These are phyloP conservation scores for Acrossocheilus fasciatus DNA, from an alignment of 2,797 vertebrate species.

Conservation along the genomic window DNA sequence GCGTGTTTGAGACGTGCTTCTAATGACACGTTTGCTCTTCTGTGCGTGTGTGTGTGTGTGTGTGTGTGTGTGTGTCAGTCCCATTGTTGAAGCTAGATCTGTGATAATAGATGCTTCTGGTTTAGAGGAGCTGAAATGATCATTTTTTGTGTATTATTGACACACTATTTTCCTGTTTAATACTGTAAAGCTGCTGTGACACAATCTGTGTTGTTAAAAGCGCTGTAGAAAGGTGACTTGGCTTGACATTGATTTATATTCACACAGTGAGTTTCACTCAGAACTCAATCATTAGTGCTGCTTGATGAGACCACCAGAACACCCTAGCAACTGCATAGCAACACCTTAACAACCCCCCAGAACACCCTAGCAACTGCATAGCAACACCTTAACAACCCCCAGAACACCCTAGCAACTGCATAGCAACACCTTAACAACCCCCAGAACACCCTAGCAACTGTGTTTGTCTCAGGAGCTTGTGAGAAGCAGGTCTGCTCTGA, in stretches of 20 bases:
- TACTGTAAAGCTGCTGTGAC: too few species aligned
- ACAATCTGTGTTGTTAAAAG: too few species aligned
- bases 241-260: background rate
- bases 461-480: background rate
- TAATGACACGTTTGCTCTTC: background rate
- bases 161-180: background rate
- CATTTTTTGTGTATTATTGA: background rate
- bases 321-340: background rate
- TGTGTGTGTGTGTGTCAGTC: background rate
- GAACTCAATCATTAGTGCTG: background rate
- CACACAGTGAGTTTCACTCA: background rate
- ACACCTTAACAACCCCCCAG: too few species aligned
- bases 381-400: too few species aligned
- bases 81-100: background rate
- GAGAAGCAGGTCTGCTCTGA: conserved; percentile 1
- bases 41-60: background rate
- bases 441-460: background rate
- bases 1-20: background rate
- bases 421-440: too few species aligned
- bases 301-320: background rate
- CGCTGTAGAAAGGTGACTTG: too few species aligned
- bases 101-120: background rate
- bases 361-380: background rate
- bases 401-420: background rate
- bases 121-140: background rate